Evolutionary conservation across 2,113 vertebrate genomes (phyloP).

Genomic region (Martes martes): DNA sequence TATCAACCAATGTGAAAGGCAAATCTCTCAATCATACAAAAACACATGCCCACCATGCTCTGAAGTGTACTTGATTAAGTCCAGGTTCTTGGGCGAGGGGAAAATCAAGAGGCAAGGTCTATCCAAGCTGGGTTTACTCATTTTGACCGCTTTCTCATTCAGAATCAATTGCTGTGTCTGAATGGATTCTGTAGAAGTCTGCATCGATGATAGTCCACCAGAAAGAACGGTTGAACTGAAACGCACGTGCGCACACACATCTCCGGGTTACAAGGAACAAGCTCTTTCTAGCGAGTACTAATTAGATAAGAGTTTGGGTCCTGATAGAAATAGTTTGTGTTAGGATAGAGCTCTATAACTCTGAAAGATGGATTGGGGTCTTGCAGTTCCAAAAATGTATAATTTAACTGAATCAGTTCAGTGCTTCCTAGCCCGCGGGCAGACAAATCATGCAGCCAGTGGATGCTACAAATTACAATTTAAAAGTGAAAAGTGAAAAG

Average conservation of each 20-base stretch:
- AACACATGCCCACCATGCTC: neutral
- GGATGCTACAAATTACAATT: neutral
- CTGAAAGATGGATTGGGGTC: neutral
- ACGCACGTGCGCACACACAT: neutral
- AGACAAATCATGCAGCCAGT: neutral
- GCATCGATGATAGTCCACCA: neutral
- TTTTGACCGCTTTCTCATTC: neutral
- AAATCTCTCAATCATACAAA: neutral
- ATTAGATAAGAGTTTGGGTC: neutral
- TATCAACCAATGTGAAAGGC: neutral
- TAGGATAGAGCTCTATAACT: neutral
- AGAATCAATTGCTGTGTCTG: neutral
- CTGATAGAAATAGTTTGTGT: neutral
- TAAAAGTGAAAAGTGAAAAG: neutral
- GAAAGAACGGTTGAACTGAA: neutral
- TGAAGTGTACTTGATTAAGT: neutral
- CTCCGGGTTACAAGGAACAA: neutral
- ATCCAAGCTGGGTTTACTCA: neutral
- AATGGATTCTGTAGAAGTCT: neutral
- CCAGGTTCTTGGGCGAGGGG: neutral
- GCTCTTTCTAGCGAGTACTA: neutral
- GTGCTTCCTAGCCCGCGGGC: neutral
- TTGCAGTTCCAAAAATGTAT: neutral
- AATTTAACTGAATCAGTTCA: neutral
- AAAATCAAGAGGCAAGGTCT: neutral